These are phyloP conservation scores for Parochlus steinenii DNA, from an alignment of 2,888 invertebrate genomes.

Conservation along the genomic window DNA sequence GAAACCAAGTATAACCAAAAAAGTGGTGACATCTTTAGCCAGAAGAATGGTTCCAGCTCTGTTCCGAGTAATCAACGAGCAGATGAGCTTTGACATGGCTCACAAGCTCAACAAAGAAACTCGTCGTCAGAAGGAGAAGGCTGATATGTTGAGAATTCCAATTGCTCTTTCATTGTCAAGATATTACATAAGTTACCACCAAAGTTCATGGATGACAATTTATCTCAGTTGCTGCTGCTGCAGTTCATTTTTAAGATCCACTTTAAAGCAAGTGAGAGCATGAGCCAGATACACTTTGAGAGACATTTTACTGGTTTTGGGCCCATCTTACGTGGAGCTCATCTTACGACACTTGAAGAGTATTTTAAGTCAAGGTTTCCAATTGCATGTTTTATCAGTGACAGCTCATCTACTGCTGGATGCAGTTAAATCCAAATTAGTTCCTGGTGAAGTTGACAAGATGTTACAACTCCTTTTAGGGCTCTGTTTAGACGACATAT, in stretches of 20 bases:
- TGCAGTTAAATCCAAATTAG: constrained; percentile 49
- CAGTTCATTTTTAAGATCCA: constrained; percentile 76
- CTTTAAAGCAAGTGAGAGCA: constrained; percentile 69
- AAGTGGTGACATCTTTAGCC: constrained; percentile 54
- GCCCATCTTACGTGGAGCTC: constrained; percentile 59
- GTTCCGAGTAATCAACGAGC: constrained; percentile 48
- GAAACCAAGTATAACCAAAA: constrained; percentile 54
- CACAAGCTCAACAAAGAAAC: constrained; percentile 59
- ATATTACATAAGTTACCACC: constrained; percentile 73
- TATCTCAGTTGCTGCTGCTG: constrained; percentile 77
- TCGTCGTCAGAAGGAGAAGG: constrained; percentile 56
- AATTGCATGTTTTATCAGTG: constrained; percentile 82
- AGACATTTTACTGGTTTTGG: constrained; percentile 73
- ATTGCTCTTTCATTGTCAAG: constrained; percentile 86
- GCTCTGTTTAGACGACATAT: constrained; percentile 76
- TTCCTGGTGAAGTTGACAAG: constrained; percentile 50
- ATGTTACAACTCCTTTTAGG: constrained; percentile 62
- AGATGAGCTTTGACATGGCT: constrained; percentile 54
- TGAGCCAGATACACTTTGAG: constrained; percentile 80
- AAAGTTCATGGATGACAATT: constrained; percentile 51
- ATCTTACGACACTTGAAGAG: constrained; percentile 66
- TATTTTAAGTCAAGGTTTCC: constrained; percentile 73
- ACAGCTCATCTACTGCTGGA: constrained; percentile 73
- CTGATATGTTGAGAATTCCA: constrained; percentile 79
- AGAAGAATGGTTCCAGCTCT: constrained; percentile 63